phyloP scores from a whole-genome alignment of 92 coral and sea anemone species.

The Parazoanthus darwini region DNA sequence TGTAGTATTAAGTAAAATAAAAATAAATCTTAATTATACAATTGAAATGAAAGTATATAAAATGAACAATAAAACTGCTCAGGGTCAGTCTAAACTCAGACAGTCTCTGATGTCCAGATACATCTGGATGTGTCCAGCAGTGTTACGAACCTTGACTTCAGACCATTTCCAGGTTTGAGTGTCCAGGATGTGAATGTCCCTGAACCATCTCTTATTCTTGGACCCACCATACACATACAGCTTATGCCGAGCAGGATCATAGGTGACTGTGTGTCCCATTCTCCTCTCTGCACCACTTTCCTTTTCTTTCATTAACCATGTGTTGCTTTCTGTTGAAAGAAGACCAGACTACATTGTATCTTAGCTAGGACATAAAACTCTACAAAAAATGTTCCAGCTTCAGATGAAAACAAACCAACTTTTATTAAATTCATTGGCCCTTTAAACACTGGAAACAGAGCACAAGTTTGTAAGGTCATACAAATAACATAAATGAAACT shows the following conservation, averaged over 20 bases:
- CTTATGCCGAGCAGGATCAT: conserved; percentile 61
- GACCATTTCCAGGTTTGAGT: conserved; percentile 78
- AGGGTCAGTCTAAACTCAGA: too few relatives aligned
- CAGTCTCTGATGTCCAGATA: too few relatives aligned
- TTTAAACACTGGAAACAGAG: too few relatives aligned
- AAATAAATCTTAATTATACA: too few relatives aligned
- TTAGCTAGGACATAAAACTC: neutral
- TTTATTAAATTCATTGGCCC: too few relatives aligned
- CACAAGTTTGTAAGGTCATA: too few relatives aligned
- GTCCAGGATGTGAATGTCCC: conserved; percentile 80
- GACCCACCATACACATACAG: conserved; percentile 92
- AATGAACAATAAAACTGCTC: too few relatives aligned
- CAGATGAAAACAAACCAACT: too few relatives aligned
- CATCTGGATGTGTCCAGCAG: conserved; percentile 47
- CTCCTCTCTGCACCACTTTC: conserved; percentile 86
- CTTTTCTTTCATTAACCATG: conserved; percentile 42
- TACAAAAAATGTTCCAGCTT: neutral
- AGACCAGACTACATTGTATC: too few relatives aligned
- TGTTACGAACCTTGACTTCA: conserved; percentile 25
- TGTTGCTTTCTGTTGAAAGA: conserved; percentile 6
- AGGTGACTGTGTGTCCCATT: conserved; percentile 86
- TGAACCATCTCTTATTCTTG: conserved; percentile 91
- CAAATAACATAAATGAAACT: too few relatives aligned
- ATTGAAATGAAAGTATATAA: too few relatives aligned
- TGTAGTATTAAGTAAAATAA: too few relatives aligned